phyloP scores from a whole-genome alignment of 1,140 invertebrate genomes.

The Zaprionus capensis region DNA sequence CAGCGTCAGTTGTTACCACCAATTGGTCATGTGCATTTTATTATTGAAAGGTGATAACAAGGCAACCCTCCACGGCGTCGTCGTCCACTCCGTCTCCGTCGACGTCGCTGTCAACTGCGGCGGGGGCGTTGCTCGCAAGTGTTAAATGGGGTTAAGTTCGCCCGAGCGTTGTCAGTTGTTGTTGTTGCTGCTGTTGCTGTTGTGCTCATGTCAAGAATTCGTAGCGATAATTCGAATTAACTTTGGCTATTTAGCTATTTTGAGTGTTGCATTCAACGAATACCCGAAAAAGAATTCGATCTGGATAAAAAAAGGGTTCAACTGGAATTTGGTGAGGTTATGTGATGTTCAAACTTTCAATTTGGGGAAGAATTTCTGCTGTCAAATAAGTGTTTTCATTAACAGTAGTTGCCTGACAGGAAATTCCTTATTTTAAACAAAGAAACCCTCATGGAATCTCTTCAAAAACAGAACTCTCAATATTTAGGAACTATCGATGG shows the following conservation, averaged over 20 bases:
- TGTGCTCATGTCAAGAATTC: slow-evolving; percentile 30
- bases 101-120: slow-evolving; percentile 1
- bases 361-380: not conserved
- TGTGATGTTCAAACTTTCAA: not conserved
- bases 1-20: slow-evolving; percentile 31
- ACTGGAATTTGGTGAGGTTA: not conserved
- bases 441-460: not conserved
- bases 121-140: slow-evolving; percentile 55
- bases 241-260: slow-evolving; percentile 10
- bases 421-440: not conserved
- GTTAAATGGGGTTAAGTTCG: slow-evolving; percentile 78
- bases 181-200: slow-evolving; percentile 13
- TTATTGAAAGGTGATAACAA: slow-evolving; percentile 80
- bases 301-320: not conserved
- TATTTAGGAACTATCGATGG: not conserved
- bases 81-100: not conserved
- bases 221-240: slow-evolving; percentile 8
- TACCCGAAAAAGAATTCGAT: not conserved
- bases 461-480: no score
- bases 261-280: not conserved
- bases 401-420: not conserved
- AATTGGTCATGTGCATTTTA: slow-evolving; percentile 61
- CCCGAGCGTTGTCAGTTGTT: slow-evolving; percentile 45
- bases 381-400: not conserved
- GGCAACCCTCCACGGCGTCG: slow-evolving; percentile 16